A percentile compares a stretch with the other conserved stretches of the same genome.
phyloP scores from a whole-genome alignment of 1,140 invertebrate species.

The Fopius arisanus region DNA sequence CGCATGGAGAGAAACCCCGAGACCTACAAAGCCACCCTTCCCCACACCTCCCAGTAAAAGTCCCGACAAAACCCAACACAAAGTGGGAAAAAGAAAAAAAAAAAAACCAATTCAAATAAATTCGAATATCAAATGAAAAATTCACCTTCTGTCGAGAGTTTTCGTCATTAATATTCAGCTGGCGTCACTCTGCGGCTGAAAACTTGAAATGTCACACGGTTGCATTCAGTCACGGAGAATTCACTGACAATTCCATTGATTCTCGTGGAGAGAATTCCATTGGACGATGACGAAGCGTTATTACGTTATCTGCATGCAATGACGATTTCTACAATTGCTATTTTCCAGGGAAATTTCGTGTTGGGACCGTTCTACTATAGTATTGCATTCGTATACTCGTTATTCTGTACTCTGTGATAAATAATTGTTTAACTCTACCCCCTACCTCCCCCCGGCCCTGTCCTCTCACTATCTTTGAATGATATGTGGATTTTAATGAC shows the following conservation, averaged over 20 bases:
- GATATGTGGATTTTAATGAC: slow-evolving; percentile 47
- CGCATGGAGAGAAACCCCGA: slow-evolving; percentile 22
- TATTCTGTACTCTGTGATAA: slow-evolving; percentile 23
- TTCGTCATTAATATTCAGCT: neutral
- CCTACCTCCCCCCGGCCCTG: neutral
- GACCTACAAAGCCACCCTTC: neutral
- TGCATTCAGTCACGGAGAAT: slow-evolving; percentile 1
- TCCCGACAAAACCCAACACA: neutral
- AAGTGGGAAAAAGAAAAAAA: no score
- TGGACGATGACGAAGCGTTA: neutral
- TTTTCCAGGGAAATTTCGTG: no score
- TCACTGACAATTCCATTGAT: neutral
- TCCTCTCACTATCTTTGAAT: no score
- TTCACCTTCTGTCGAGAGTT: neutral
- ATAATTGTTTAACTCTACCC: slow-evolving; percentile 8
- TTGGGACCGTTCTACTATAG: neutral
- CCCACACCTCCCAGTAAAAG: neutral
- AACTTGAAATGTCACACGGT: neutral
- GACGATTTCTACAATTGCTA: neutral
- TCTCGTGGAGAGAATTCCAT: neutral
- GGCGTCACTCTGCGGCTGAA: neutral
- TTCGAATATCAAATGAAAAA: neutral
- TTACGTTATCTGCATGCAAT: neutral
- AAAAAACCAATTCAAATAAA: neutral
- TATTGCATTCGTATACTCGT: neutral